Evolutionary conservation across 2,797 vertebrate genomes (phyloP).

Genomic region (Liasis olivaceus): DNA sequence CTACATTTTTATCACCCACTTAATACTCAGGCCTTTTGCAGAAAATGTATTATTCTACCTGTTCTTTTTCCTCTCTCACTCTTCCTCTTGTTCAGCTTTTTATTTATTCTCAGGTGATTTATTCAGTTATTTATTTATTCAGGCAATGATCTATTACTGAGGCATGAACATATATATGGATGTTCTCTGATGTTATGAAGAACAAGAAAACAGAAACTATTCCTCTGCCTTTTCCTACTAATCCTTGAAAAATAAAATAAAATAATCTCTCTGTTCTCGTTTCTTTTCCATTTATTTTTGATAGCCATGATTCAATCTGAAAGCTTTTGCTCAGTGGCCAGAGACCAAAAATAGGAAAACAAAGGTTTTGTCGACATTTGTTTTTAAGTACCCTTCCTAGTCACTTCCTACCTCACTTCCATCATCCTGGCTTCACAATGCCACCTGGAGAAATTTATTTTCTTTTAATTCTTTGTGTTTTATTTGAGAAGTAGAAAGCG

Average conservation of each 20-base stretch:
- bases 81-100: no score
- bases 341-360: neutral
- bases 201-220: no score
- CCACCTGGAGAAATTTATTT: neutral
- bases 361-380: neutral
- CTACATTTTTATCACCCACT: no score
- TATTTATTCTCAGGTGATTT: no score
- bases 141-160: no score
- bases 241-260: neutral
- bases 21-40: no score
- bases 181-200: no score
- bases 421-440: neutral
- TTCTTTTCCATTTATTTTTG: neutral
- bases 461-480: neutral
- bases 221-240: no score
- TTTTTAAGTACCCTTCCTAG: neutral
- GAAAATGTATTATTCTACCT: no score
- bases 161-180: no score
- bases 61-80: no score
- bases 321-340: neutral
- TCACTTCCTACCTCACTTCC: neutral
- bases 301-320: neutral
- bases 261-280: neutral
- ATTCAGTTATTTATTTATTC: no score
- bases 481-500: neutral